A percentile compares a stretch with the other conserved stretches of the same genome.
These are phyloP conservation scores for Netelia fuscicornis DNA, from an alignment of 2,888 invertebrate species.

Conservation along the genomic window DNA sequence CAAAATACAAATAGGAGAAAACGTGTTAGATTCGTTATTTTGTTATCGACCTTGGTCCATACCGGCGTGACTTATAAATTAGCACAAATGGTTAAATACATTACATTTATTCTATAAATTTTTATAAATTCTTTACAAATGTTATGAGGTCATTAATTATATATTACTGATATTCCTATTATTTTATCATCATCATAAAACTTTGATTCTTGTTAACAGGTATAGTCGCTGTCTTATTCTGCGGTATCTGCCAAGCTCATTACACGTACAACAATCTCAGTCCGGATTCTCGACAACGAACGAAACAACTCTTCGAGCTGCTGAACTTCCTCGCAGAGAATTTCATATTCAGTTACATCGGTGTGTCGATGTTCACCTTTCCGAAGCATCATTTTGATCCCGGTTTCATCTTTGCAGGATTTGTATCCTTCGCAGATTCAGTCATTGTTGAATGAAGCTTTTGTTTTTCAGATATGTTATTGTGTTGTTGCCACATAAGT, in stretches of 20 bases:
- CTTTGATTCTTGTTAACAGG: conserved; percentile 85
- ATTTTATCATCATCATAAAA: not conserved
- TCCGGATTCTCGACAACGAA: conserved; percentile 85
- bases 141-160: no score
- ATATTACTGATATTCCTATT: no score
- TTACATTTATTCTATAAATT: no score
- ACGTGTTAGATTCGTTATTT: no score
- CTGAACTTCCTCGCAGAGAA: conserved; percentile 98
- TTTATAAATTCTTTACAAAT: no score
- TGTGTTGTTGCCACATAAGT: no score
- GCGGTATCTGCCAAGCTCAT: conserved; percentile 99
- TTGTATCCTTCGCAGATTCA: conserved; percentile 91
- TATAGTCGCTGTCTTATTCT: conserved; percentile 98
- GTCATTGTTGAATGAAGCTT: not conserved
- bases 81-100: no score
- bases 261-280: conserved; percentile 94
- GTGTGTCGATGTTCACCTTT: conserved; percentile 99
- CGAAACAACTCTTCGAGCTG: conserved; percentile 86
- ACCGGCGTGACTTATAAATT: no score
- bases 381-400: conserved; percentile 97
- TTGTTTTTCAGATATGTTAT: no score
- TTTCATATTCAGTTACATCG: conserved; percentile 99
- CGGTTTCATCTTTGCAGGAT: conserved; percentile 96
- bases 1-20: no score
- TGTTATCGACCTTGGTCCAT: no score